Percentiles rank a stretch among this genome's conserved stretches.
phyloP scores from a whole-genome alignment of 2,888 invertebrate genomes.

The Pollenia griseotomentosa region DNA sequence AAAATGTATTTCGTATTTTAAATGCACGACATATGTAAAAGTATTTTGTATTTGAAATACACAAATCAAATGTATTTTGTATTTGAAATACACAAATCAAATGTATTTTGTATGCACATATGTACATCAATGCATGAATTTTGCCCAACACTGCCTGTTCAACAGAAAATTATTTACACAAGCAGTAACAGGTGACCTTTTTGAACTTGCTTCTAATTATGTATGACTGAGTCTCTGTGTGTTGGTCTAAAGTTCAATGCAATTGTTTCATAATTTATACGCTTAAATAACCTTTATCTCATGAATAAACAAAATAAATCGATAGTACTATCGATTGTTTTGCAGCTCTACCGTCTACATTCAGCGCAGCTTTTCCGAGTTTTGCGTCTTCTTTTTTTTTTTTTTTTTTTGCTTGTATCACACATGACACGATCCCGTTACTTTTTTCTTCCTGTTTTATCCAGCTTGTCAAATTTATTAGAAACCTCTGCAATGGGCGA shows the following conservation, averaged over 20 bases:
- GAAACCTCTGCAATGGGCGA: background rate
- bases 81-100: too few relatives aligned
- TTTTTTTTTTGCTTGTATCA: slow-evolving; percentile 13
- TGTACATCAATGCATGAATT: too few relatives aligned
- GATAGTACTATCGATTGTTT: too few relatives aligned
- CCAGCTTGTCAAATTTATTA: too few relatives aligned
- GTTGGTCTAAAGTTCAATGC: slow-evolving; percentile 56
- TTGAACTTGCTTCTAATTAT: slow-evolving; percentile 1
- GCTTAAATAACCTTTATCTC: slow-evolving; percentile 11
- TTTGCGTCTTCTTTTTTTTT: background rate
- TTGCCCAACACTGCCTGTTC: background rate
- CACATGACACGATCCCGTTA: background rate
- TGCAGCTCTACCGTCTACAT: too few relatives aligned
- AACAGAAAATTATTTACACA: slow-evolving; percentile 10
- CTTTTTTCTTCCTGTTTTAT: background rate
- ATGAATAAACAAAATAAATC: slow-evolving; percentile 2
- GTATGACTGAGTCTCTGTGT: background rate
- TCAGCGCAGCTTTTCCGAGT: background rate
- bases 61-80: too few relatives aligned
- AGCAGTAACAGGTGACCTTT: slow-evolving; percentile 59
- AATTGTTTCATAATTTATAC: slow-evolving; percentile 18
- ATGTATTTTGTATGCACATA: too few relatives aligned
- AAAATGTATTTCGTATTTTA: too few relatives aligned
- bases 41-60: too few relatives aligned
- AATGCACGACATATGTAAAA: too few relatives aligned